phyloP scores from a whole-genome alignment of 2,797 vertebrate genomes.

The Anabacerthia variegaticeps region DNA sequence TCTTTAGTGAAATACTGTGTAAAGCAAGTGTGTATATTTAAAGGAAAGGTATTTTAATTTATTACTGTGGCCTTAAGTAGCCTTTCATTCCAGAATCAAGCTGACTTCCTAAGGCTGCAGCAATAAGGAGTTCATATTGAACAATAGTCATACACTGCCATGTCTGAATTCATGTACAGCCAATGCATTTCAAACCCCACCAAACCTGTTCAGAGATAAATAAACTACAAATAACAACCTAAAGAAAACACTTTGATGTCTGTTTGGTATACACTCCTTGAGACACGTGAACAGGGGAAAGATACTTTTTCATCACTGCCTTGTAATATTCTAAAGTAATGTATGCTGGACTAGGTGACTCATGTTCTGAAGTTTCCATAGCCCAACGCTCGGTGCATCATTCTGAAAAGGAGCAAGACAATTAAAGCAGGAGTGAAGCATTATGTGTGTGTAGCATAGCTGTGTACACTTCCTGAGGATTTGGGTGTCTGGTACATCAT shows the following conservation, averaged over 20 bases:
- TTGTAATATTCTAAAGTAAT: conserved; percentile 43
- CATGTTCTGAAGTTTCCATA: conserved; percentile 3
- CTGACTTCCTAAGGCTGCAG: not conserved
- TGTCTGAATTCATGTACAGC: not conserved
- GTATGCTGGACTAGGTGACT: conserved; percentile 30
- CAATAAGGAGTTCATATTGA: not conserved
- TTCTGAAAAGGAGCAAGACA: not conserved
- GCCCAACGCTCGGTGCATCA: not conserved
- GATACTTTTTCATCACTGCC: conserved; percentile 34
- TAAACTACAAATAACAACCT: conserved; percentile 57
- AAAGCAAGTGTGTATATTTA: not conserved
- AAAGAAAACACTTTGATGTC: conserved; percentile 58
- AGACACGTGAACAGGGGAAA: conserved; percentile 44
- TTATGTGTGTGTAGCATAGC: not conserved
- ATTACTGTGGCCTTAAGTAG: not conserved
- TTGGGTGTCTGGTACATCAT: not conserved
- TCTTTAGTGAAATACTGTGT: not conserved
- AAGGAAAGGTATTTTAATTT: conserved; percentile 4
- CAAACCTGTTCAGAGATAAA: conserved; percentile 59
- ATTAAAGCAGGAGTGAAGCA: conserved; percentile 37
- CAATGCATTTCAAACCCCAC: conserved; percentile 24
- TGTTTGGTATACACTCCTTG: conserved; percentile 29
- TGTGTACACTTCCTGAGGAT: not conserved
- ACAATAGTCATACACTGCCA: not conserved
- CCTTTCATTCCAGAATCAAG: not conserved